Conservation (phyloP, 1,140 invertebrate genomes). For the Thaumetopoea pityocampa region DNA sequence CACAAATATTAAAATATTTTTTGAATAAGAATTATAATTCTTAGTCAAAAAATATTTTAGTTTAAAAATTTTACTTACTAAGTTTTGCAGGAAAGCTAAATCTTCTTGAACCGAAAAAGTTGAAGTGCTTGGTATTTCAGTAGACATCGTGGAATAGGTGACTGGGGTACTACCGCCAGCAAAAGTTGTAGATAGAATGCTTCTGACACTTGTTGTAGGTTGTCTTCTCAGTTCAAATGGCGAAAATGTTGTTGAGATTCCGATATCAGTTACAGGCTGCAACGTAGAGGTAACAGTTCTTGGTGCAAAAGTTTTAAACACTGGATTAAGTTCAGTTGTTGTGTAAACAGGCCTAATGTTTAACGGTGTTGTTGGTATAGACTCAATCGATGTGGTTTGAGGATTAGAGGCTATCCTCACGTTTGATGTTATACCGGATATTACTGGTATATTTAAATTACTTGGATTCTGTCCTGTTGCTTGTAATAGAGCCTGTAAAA, state of each 20-base stretch:
- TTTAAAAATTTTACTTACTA: constrained; percentile 47
- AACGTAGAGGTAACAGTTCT: constrained; percentile 48
- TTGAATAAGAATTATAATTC: constrained; percentile 5
- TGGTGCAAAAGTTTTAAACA: constrained; percentile 36
- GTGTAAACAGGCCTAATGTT: constrained; percentile 56
- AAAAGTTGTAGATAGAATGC: constrained; percentile 21
- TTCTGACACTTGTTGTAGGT: constrained; percentile 26
- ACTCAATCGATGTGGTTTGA: constrained; percentile 43
- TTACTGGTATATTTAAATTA: constrained; percentile 42
- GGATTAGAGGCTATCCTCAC: constrained; percentile 63
- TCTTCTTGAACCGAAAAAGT: constrained; percentile 75
- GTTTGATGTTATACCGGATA: constrained; percentile 61
- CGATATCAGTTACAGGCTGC: constrained; percentile 50
- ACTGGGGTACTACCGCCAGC: constrained; percentile 24
- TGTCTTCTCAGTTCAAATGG: constrained; percentile 38
- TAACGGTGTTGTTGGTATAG: constrained; percentile 54
- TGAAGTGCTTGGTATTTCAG: constrained; percentile 62
- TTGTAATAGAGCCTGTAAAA: constrained; percentile 56
- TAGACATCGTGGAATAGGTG: constrained; percentile 36
- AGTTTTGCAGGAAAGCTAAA: constrained; percentile 68
- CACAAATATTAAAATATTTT: too few relatives aligned
- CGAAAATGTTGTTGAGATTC: constrained; percentile 55
- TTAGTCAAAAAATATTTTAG: constrained; percentile 1
- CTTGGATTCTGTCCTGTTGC: constrained; percentile 54
- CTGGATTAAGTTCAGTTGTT: constrained; percentile 31